Base-by-base conservation (phyloP, 2,113 vertebrate genomes). In the Cepphus grylle region DNA sequence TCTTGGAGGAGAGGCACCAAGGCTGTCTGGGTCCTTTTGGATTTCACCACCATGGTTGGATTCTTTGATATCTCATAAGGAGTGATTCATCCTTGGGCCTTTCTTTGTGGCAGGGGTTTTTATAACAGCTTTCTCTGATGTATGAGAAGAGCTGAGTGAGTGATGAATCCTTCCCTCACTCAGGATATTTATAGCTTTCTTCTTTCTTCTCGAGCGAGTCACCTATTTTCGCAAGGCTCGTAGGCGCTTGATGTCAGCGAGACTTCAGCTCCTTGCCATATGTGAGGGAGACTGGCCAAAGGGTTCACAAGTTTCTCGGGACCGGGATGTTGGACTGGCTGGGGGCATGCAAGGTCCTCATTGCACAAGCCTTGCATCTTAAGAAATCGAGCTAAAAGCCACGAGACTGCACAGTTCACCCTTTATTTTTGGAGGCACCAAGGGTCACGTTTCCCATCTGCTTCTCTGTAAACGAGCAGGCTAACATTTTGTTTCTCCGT, bases 161-260 rank as follows among this genome's bases (percentile, higher is more conserved):
- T 63, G 93, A 91, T 91, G 94, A 89, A 66, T 94, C 67, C 94
- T 96, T 89, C 91, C 89, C 94, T 96, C 91, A 86, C 81, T 86
- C 43, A 1, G 81, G 84, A 43, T 96, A 96, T 96, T 97, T 96
- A 89, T 95, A 96, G 93, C 12, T 5, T 12, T 67, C 89, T 81
- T 77, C 91, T 56, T 93, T 95, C 89, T 96, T 80, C 86, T 93
- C 8, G 1, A 42, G 86, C 52, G 0, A 93, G 86, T 95, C 94
- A 91, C 96, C 89, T 91, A 91, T 94, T 97, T 95, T 91, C 77
- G 0, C 95, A 56, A 29, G 15, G 63, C 89, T 94, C 1, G 52
- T 95, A 79, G 89, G 94, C 30, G 43, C 89, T 71, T 76, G 0
- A 0, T 96, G 93, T 30, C 93, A 89, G 77, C 1, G 26, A 86